Percentiles rank a stretch among this genome's conserved stretches.
Conservation (phyloP, 2,888 invertebrate species). For the Catonia carolina region DNA sequence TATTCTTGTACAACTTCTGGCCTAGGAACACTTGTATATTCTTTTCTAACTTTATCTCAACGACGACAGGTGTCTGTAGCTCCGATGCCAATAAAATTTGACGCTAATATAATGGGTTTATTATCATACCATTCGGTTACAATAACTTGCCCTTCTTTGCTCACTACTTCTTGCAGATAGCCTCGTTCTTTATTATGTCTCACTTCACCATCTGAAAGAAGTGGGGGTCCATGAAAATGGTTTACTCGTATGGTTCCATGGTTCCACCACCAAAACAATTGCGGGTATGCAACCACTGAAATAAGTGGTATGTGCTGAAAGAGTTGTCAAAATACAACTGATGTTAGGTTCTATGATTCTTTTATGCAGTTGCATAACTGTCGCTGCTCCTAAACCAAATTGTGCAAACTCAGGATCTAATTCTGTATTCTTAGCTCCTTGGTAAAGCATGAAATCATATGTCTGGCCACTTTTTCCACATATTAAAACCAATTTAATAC, state of each 20-base stretch:
- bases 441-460: slow-evolving; percentile 6
- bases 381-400: slow-evolving; percentile 3
- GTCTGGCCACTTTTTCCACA: neutral
- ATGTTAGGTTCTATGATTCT: slow-evolving; percentile 5
- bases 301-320: slow-evolving; percentile 12
- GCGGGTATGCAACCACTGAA: slow-evolving; percentile 6
- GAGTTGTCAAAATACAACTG: slow-evolving; percentile 12
- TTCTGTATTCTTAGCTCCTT: slow-evolving; percentile 5
- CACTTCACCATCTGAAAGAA: slow-evolving; percentile 8
- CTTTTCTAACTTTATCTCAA: slow-evolving; percentile 21
- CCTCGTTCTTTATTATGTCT: neutral
- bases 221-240: slow-evolving; percentile 5
- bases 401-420: neutral
- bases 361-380: slow-evolving; percentile 8
- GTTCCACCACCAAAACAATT: neutral
- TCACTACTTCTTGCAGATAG: slow-evolving; percentile 5
- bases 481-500: neutral
- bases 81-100: slow-evolving; percentile 21
- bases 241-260: slow-evolving; percentile 5
- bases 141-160: slow-evolving; percentile 20
- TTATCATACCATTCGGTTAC: no score
- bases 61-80: slow-evolving; percentile 12
- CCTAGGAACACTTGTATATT: slow-evolving; percentile 13
- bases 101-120: no score
- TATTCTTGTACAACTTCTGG: slow-evolving; percentile 20